phyloP scores from a whole-genome alignment of 1,140 invertebrate genomes.

The Arctopsyche grandis region DNA sequence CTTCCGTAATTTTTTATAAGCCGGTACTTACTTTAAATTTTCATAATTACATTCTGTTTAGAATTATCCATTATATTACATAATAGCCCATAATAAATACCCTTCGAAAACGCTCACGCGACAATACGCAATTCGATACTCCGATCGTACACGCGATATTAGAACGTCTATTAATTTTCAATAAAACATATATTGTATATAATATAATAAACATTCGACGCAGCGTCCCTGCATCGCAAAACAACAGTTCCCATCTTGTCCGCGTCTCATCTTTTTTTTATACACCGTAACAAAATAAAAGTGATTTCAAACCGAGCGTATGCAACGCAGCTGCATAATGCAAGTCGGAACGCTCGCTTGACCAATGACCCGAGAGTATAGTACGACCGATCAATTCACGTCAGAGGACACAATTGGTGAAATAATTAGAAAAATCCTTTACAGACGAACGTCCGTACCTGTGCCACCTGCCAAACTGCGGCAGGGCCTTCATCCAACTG shows the following conservation, averaged over 20 bases:
- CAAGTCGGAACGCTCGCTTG: not conserved
- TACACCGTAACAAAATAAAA: not conserved
- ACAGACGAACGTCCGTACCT: slow-evolving; percentile 96
- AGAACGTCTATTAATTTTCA: not conserved
- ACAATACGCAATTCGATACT: not conserved
- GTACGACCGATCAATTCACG: not conserved
- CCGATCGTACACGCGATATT: slow-evolving; percentile 13
- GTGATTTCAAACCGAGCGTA: not conserved
- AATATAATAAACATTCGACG: not conserved
- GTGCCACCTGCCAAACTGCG: slow-evolving; percentile 95
- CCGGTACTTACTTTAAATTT: too few species aligned
- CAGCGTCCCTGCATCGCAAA: not conserved
- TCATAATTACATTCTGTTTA: too few species aligned
- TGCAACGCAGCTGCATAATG: not conserved
- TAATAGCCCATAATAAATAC: slow-evolving; percentile 6
- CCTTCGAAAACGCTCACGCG: not conserved
- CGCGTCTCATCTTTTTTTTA: not conserved
- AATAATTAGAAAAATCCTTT: slow-evolving; percentile 26
- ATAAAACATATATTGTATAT: not conserved
- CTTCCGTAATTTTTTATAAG: too few species aligned
- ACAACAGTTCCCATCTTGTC: not conserved
- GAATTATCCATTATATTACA: not conserved
- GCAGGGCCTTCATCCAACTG: slow-evolving; percentile 95
- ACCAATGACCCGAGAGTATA: not conserved
- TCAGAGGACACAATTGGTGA: not conserved